phyloP scores from a whole-genome alignment of 2,113 vertebrate genomes.

The Chrysemys picta region DNA sequence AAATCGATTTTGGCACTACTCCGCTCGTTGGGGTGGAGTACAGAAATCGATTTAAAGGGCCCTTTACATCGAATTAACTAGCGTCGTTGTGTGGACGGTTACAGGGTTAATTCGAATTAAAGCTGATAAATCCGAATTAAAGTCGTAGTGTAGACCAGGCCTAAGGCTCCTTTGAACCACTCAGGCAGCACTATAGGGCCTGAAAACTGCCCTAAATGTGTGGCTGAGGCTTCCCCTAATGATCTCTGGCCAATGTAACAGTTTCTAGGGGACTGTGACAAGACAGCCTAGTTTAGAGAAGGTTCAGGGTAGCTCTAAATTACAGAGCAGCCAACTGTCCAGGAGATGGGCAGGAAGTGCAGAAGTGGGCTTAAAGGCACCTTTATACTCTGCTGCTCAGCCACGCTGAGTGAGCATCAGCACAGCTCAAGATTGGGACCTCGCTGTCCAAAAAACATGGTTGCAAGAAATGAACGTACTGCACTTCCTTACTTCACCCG shows the following conservation, averaged over 20 bases:
- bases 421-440: background rate
- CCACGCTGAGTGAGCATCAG: rapidly evolving
- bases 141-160: too few relatives aligned
- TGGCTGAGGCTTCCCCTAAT: background rate
- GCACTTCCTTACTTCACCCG: background rate
- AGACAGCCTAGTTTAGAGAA: background rate
- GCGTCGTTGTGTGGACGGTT: too few relatives aligned
- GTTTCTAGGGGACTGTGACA: background rate
- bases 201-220: background rate
- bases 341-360: background rate
- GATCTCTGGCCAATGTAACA: background rate
- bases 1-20: too few relatives aligned
- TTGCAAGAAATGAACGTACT: background rate
- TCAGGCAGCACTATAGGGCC: background rate
- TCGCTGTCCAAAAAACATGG: background rate
- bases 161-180: background rate
- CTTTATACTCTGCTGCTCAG: background rate
- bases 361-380: background rate
- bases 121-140: too few relatives aligned
- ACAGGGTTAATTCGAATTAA: too few relatives aligned
- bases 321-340: background rate
- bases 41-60: too few relatives aligned
- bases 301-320: background rate
- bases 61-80: too few relatives aligned
- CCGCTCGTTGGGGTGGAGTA: too few relatives aligned